Percentiles rank a stretch among this genome's conserved stretches.
phyloP scores from a whole-genome alignment of 2,113 vertebrate species.

The Carettochelys insculpta region DNA sequence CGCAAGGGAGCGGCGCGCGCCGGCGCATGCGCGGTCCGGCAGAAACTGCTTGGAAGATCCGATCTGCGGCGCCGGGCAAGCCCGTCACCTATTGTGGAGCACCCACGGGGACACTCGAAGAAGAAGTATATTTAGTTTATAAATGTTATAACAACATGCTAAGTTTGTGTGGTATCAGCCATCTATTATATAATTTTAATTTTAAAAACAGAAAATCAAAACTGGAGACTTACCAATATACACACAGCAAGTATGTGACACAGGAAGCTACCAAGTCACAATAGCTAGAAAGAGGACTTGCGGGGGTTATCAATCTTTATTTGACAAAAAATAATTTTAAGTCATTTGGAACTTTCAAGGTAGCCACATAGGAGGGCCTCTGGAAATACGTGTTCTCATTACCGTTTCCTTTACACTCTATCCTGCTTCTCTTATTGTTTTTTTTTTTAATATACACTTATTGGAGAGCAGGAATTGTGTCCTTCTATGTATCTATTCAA shows the following conservation, averaged over 20 bases:
- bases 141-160: neutral
- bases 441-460: neutral
- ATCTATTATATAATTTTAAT: neutral
- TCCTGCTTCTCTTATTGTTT: neutral
- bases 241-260: neutral
- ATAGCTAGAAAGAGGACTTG: neutral
- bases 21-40: no score
- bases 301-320: neutral
- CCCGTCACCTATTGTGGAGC: no score
- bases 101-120: no score
- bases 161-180: neutral
- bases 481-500: neutral
- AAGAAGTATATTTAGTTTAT: constrained; percentile 35
- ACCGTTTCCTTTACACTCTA: neutral
- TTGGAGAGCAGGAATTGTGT: neutral
- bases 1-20: no score
- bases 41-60: no score
- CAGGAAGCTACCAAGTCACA: neutral
- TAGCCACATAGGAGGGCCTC: neutral
- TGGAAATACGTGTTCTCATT: neutral
- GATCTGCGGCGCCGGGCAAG: no score
- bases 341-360: neutral
- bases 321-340: neutral
- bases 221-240: neutral
- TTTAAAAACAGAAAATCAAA: neutral